These are phyloP conservation scores for Cylindroiulus punctatus DNA, from an alignment of 2,888 invertebrate genomes.

Conservation along the genomic window DNA sequence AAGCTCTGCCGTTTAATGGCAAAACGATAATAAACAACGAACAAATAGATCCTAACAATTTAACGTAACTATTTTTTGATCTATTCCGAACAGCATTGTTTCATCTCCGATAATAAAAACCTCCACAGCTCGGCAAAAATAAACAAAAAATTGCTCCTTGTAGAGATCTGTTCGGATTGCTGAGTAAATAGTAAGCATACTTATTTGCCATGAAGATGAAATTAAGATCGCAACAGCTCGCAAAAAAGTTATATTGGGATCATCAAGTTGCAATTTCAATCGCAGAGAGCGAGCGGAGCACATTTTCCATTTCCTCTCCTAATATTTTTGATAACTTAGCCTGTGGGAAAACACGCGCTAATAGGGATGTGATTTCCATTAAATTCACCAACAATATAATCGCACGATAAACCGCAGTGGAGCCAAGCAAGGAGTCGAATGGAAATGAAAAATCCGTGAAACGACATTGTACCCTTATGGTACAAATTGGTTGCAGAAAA, in stretches of 20 bases:
- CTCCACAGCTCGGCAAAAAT: neutral
- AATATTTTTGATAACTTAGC: slow-evolving; percentile 33
- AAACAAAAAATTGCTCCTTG: neutral
- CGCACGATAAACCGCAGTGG: neutral
- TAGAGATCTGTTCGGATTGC: neutral
- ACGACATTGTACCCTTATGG: too few species aligned
- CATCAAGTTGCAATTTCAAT: slow-evolving; percentile 11
- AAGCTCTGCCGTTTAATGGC: too few species aligned
- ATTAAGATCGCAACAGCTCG: slow-evolving; percentile 23
- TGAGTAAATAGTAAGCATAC: neutral
- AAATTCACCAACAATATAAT: neutral
- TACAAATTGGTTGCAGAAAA: too few species aligned
- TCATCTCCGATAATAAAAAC: neutral
- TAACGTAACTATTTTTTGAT: too few species aligned
- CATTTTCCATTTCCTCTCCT: neutral
- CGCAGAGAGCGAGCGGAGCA: neutral
- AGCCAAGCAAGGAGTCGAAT: neutral
- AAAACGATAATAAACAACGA: too few species aligned
- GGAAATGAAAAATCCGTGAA: too few species aligned
- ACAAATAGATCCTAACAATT: too few species aligned
- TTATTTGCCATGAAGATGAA: neutral
- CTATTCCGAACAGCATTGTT: too few species aligned
- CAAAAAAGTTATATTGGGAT: neutral
- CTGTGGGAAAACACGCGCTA: slow-evolving; percentile 4
- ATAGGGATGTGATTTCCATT: slow-evolving; percentile 38